Evolutionary conservation across 2,888 invertebrate species (phyloP), one percentile per base, ranked within the genome.

Genomic region (Calameuta filiformis): DNA sequence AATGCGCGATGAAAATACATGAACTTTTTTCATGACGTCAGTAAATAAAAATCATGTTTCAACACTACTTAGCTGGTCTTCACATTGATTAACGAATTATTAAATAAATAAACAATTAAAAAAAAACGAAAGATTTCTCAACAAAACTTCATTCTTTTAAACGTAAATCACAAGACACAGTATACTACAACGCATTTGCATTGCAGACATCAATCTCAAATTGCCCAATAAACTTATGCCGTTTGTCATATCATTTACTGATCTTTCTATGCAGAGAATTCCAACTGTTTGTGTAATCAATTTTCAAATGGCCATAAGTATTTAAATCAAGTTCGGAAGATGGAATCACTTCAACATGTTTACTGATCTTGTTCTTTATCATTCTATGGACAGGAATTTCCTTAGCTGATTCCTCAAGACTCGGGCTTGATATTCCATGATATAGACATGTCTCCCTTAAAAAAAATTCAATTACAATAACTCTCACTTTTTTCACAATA

Each of bases 201-300:
- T 56, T 56, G 6, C 1, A 23, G 56, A 56, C 23, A 56, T 23
- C 23, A 56, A 56, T 56, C 9, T 23, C 56, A 56, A 56, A 56
- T 56, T 23, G 0, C 23, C 6, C 35, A 34, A 35, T 34, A 68
- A 73, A 68, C 73, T 79, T 74, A 75, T 73, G 68, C 73, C 40
- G 31, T 12, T 56, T 4, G 69, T 37, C 30, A 56, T 30, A 75
- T 87, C 92, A 93, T 88, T 93, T 93, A 81, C 94, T 93, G 86
- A 96, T 96, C 84, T 96, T 95, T 87, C 96, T 94, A 90, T 96
- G 95, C 81, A 96, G 92, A 79, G 95, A 96, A 90, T 95, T 95
- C 96, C 96, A 96, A 92, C 95, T 96, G 91, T 94, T 95, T 2
- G 96, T 96, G 88, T 96, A 96, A 90, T 96, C 96, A 84, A 96